These are phyloP conservation scores for Amphipoea oculea DNA, from an alignment of 2,888 invertebrate genomes.

Conservation along the genomic window DNA sequence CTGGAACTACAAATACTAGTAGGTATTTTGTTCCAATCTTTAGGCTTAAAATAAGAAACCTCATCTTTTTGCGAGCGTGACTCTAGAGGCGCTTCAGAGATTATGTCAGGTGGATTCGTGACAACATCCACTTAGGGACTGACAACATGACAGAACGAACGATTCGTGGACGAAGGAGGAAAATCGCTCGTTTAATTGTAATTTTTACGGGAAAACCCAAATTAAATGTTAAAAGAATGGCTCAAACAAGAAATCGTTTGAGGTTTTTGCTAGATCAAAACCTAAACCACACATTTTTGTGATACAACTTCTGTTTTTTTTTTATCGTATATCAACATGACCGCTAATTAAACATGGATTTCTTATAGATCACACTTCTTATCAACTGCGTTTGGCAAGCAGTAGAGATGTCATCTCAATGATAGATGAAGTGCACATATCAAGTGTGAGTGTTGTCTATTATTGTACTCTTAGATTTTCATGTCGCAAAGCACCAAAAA, in stretches of 20 bases:
- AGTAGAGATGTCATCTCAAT: neutral
- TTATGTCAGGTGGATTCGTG: conserved; percentile 36
- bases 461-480: neutral
- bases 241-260: neutral
- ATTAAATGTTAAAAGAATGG: conserved; percentile 14
- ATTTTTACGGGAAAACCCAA: conserved; percentile 33
- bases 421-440: neutral
- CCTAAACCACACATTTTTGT: neutral
- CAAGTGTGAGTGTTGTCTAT: no score
- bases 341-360: neutral
- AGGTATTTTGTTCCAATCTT: neutral
- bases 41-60: conserved; percentile 21
- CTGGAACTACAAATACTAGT: neutral
- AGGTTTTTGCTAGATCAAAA: conserved; percentile 1
- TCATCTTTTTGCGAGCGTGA: conserved; percentile 15
- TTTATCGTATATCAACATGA: neutral
- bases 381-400: neutral
- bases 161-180: conserved; percentile 37
- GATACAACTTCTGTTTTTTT: neutral
- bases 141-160: conserved; percentile 30
- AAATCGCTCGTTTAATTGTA: conserved; percentile 28
- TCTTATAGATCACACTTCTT: no score
- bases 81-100: conserved; percentile 13
- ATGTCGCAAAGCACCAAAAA: neutral
- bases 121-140: conserved; percentile 34